phyloP scores from a whole-genome alignment of 2,113 vertebrate species.

The Tringa solitaria region DNA sequence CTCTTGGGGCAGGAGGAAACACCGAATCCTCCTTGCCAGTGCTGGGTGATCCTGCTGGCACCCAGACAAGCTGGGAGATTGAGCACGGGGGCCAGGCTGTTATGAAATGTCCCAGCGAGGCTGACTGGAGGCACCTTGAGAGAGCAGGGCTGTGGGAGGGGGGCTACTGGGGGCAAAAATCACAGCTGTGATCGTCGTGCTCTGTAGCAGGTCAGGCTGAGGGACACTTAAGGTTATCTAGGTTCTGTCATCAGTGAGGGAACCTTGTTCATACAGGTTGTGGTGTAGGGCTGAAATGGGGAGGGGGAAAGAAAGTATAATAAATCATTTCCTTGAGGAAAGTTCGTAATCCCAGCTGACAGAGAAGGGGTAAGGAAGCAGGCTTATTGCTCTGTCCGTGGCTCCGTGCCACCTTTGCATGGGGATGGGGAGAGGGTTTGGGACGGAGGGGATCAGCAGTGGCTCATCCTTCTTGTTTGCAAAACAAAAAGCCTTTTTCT shows the following conservation, averaged over 20 bases:
- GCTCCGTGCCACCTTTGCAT: neutral
- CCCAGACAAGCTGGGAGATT: fast-evolving
- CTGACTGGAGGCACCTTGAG: neutral
- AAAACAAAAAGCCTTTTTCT: constrained; percentile 54
- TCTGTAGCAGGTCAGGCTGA: neutral
- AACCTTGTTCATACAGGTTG: neutral
- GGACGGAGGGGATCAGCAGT: neutral
- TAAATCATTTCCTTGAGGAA: neutral
- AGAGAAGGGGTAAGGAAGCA: neutral
- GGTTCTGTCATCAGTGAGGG: neutral
- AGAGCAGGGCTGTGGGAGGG: neutral
- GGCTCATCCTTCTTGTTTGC: constrained; percentile 2
- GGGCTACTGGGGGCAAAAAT: neutral
- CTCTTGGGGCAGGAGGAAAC: neutral
- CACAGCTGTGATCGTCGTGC: fast-evolving
- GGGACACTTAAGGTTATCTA: neutral
- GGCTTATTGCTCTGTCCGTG: neutral
- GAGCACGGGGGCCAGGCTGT: neutral
- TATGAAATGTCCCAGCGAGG: neutral
- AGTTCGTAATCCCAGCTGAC: neutral
- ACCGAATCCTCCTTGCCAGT: neutral
- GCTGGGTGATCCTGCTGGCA: neutral
- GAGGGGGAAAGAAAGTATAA: neutral
- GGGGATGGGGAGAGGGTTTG: neutral
- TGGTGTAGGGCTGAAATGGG: neutral